These are phyloP conservation scores for Mimumesa dahlbomi DNA, from an alignment of 2,888 invertebrate species.

Conservation along the genomic window DNA sequence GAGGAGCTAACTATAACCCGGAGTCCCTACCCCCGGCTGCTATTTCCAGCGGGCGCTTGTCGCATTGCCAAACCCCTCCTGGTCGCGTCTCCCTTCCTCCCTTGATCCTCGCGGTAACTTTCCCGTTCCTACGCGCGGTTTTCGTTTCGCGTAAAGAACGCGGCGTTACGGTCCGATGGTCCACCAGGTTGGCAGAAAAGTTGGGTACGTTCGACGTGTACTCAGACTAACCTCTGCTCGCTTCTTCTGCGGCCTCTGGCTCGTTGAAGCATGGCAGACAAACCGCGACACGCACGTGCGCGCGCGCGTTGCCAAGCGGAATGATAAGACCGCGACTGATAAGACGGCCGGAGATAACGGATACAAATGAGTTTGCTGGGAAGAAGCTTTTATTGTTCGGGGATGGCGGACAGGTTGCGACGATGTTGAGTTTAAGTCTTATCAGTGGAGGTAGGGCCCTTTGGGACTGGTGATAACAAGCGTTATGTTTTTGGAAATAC, in stretches of 20 bases:
- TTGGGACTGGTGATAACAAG: too few relatives aligned
- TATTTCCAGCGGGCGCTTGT: constrained; percentile 68
- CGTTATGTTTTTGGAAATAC: too few relatives aligned
- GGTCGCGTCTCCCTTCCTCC: constrained; percentile 19
- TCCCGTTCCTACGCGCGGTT: constrained; percentile 15
- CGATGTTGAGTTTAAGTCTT: too few relatives aligned
- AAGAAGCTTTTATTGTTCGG: too few relatives aligned
- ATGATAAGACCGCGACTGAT: too few relatives aligned
- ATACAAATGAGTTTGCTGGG: too few relatives aligned
- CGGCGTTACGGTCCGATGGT: constrained; percentile 38
- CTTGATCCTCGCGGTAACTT: constrained; percentile 16
- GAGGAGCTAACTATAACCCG: constrained; percentile 72
- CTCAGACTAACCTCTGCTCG: too few relatives aligned
- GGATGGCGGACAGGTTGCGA: too few relatives aligned
- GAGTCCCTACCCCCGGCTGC: constrained; percentile 64
- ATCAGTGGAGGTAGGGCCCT: too few relatives aligned
- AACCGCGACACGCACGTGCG: background rate
- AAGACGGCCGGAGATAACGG: too few relatives aligned
- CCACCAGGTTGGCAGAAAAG: constrained; percentile 16
- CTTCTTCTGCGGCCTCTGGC: too few relatives aligned
- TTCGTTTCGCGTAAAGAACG: constrained; percentile 27
- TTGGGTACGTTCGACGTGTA: constrained; percentile 7
- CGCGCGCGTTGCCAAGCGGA: background rate
- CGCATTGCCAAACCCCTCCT: constrained; percentile 67
- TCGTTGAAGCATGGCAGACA: too few relatives aligned